Evolutionary conservation across 2,888 invertebrate species (phyloP), one percentile per base, ranked within the genome.

Genomic region (Sminthurides aquaticus): DNA sequence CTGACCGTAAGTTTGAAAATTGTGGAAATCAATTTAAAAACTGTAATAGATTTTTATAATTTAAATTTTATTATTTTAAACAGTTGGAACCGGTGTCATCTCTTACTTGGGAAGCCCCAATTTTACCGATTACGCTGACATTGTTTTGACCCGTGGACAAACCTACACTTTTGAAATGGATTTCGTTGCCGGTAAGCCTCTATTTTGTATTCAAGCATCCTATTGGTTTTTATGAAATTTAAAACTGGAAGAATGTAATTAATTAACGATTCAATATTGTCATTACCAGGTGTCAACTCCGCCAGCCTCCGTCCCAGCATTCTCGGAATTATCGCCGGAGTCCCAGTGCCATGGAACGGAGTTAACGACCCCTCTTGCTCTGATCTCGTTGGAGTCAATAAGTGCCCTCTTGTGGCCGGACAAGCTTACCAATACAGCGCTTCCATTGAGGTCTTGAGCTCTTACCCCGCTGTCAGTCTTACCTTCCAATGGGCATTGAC

Each of bases 301-400:
- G 8, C 5, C 5, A 34, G 43, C 15, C 43, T 34, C 43, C 43
- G 43, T 15, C 49, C 55, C 18, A 20, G 34, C 22, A 58, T 67
- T 3, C 2, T 11, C 28, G 69, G 63, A 25, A 64, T 65, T 11
- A 59, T 69, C 27, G 34, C n/a, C 25, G 68, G 70, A 24, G 26
- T 70, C 18, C 57, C 55, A 48, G 24, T 67, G 11, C 70, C 70
- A 24, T 70, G 68, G 67, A 61, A 57, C 22, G 70, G 68, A 11
- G 67, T 68, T 22, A 24, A 28, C 3, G 24, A 27, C 15, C 29
- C 64, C 58, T 64, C 65, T 0, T 70, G 70, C 28, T 2, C 15
- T 1, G 49, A 67, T 55, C 49, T 67, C 25, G n/a, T 27, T 24
- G 58, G 52, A 49, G 29, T 56, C 2, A 67, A 59, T 22, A 1